These are phyloP conservation scores for Ochotona princeps DNA, from an alignment of 2,113 vertebrate genomes.

Conservation along the genomic window DNA sequence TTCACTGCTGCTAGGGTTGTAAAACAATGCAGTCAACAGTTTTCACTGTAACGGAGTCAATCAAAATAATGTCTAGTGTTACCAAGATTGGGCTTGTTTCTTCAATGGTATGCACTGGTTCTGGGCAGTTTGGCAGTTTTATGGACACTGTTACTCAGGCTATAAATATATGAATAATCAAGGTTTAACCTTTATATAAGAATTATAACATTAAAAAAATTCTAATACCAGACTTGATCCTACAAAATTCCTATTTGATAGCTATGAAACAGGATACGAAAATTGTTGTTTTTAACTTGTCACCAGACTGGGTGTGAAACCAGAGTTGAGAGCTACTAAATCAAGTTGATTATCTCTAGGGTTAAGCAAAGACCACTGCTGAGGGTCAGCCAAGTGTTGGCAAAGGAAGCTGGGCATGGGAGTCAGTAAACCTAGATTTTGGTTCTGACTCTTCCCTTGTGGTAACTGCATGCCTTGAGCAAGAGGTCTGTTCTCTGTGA, in stretches of 20 bases:
- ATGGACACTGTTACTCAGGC: neutral
- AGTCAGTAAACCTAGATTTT: neutral
- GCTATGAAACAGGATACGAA: neutral
- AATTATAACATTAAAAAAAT: neutral
- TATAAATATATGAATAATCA: neutral
- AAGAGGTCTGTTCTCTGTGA: neutral
- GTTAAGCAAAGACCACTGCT: neutral
- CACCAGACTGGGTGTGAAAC: neutral
- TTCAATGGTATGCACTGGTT: neutral
- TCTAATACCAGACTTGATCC: neutral
- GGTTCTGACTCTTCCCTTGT: neutral
- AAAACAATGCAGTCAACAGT: neutral
- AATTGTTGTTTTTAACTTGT: neutral
- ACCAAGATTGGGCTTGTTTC: neutral
- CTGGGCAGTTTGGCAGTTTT: neutral
- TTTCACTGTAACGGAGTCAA: neutral
- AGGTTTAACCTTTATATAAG: neutral
- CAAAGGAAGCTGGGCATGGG: neutral
- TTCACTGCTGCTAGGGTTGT: neutral
- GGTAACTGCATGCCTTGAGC: neutral
- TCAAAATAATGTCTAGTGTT: neutral
- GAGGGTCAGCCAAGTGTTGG: neutral
- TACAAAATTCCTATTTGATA: too few species aligned
- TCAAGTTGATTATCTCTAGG: neutral
- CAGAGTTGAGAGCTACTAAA: neutral